Conservation (phyloP, 2,888 invertebrate genomes). For the Cephus rjabovi region DNA sequence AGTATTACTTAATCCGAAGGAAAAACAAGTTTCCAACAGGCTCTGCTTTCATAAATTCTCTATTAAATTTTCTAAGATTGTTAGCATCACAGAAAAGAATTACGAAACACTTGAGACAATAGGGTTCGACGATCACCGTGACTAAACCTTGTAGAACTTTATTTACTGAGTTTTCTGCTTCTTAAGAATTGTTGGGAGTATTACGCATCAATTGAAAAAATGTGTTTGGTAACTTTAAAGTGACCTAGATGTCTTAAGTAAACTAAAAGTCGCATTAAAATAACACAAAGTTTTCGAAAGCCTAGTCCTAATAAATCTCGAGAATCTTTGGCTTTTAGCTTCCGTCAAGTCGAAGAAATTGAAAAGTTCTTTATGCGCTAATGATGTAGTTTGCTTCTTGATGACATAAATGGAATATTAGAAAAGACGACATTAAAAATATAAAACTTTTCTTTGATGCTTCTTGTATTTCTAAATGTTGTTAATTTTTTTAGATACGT, state of each 20-base stretch:
- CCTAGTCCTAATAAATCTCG: background rate
- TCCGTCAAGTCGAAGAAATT: background rate
- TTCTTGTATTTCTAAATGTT: background rate
- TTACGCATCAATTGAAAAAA: background rate
- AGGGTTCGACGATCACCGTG: background rate
- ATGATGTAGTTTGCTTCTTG: background rate
- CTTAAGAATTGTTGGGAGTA: background rate
- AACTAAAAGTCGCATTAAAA: background rate
- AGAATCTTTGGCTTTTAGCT: background rate
- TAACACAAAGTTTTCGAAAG: background rate
- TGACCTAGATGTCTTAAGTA: background rate
- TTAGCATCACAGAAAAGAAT: background rate
- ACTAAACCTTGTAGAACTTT: background rate
- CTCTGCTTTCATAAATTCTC: background rate
- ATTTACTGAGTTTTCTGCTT: background rate
- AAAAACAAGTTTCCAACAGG: background rate
- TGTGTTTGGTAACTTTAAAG: background rate
- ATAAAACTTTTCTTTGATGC: background rate
- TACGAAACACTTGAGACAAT: background rate
- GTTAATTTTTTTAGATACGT: background rate
- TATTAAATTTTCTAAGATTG: background rate
- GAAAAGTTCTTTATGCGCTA: background rate
- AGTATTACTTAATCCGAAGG: background rate
- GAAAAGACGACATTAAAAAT: background rate
- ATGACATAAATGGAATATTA: background rate